A percentile compares a stretch with the other conserved stretches of the same genome.
phyloP scores from a whole-genome alignment of 2,113 vertebrate species.

The Bubo bubo region DNA sequence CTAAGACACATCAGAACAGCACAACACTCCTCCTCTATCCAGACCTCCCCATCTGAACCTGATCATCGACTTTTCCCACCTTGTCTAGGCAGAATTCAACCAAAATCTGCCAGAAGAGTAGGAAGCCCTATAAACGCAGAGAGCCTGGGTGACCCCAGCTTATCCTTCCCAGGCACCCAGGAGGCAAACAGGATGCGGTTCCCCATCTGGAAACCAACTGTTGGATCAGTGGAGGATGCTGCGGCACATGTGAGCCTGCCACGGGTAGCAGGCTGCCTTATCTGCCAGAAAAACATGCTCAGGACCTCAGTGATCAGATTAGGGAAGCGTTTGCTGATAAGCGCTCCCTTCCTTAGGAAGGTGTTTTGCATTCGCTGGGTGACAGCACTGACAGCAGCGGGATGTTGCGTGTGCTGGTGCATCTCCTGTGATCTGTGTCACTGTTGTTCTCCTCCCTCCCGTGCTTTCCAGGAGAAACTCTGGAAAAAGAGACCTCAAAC shows the following conservation, averaged over 20 bases:
- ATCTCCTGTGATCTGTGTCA: not conserved
- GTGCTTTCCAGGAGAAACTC: not conserved
- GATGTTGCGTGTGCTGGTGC: accelerated
- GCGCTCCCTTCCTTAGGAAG: accelerated
- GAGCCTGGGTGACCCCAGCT: not conserved
- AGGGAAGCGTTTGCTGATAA: not conserved
- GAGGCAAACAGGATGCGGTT: accelerated
- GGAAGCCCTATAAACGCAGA: not conserved
- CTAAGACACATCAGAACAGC: too few relatives aligned
- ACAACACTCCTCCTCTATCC: not conserved
- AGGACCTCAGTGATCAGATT: not conserved
- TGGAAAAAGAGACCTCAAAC: not conserved
- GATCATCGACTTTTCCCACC: not conserved
- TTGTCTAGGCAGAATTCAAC: not conserved
- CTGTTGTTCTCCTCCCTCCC: not conserved
- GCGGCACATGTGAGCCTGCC: accelerated
- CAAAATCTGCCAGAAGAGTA: not conserved
- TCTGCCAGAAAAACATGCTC: not conserved
- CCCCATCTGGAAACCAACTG: not conserved
- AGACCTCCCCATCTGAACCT: not conserved
- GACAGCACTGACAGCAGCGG: not conserved
- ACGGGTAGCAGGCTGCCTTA: accelerated
- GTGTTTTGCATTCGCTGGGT: not conserved
- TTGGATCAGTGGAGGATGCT: not conserved
- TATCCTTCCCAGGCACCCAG: not conserved